Evolutionary conservation across 2,888 invertebrate genomes (phyloP), one percentile per base, ranked within the genome.

Genomic region (Cantharis rustica): DNA sequence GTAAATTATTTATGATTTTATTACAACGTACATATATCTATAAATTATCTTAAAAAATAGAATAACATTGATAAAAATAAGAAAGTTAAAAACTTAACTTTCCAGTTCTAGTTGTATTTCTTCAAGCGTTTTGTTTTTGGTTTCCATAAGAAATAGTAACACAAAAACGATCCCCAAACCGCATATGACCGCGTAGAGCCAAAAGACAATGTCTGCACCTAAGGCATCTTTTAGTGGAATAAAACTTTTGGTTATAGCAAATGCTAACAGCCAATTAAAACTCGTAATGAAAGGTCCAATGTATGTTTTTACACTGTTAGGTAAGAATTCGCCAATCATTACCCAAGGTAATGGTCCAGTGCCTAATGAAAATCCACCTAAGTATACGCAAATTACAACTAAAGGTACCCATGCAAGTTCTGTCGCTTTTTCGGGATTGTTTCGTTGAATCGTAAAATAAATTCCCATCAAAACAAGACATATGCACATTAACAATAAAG

Each of bases 391-490:
- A 16, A 89, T 79, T n/a, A 87, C 85, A 3, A 86, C 75, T 7
- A 90, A 81, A 0, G 90, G 89, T 20, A 90, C 72, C 88, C 84
- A 82, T n/a, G 83, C 83, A 10, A 81, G 47, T 3, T 61, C 70
- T 23, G 75, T 69, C 4, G 75, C 73, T 13, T 23, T 17, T 1
- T 76, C 91, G 78, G 92, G 89, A 62, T 86, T 86, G 1, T 87
- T 87, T 16, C 85, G 86, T 0, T 87, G 87, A 83, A 93, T 90
- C 75, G 94, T 84, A 86, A 95, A 95, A 86, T 93, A 94, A 15
- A 91, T 86, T 3, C 95, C 95, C 10, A 95, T 87, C 17, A 92
- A 88, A 68, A 93, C 88, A 73, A 95, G 86, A 81, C 93, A 93
- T 0, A 92, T 77, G 0, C 92, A 91, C 93, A 95, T 94, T 20